Base-by-base conservation (phyloP, 2,797 vertebrate species). In the Kryptolebias ocellatus region DNA sequence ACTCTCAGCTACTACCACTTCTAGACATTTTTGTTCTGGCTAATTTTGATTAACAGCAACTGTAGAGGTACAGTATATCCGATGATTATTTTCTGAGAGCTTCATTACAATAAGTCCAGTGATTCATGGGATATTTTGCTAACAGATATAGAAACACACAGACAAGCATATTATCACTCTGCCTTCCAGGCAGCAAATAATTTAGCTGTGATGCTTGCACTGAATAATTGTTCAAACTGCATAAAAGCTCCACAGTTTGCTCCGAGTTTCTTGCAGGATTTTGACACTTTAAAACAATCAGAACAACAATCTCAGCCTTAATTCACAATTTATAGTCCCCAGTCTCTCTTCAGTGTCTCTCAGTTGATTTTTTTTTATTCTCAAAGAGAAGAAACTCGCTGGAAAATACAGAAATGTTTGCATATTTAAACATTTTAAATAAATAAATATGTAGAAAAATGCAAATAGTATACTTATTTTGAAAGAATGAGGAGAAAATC, bases 371-470 rank as follows among this genome's bases (percentile, higher is more conserved):
- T n/a, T 74, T 17, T 61, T 67, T 28, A 54, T 60, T 56, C 31
- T 72, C 15, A 46, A 18, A 64, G 42, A 61, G 58, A 1, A 60
- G 18, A 1, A 57, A 15, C 9, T 49, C 11, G 3, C 29, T 7
- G 16, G 46, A 14, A 64, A 31, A 7, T 24, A 24, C 17, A 29
- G 37, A 65, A 58, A 60, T 1, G 5, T 31, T n/a, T 60, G 1
- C 51, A 53, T 67, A 58, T 56, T 42, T 58, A 45, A 60, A 67
- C 53, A 34, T 5, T 18, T 59, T 37, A n/a, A 70, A 74, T 53
- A 39, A 27, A 58, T 53, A 56, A 47, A 66, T 34, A n/a, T 4
- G 31, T 45, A 49, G 3, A 53, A 57, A 51, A 68, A 51, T 52
- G 44, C 45, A 68, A 66, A 39, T 44, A 59, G 42, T 16, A 58